Base-by-base conservation (phyloP, 2,113 vertebrate species). In the Nycticryphes semicollaris region DNA sequence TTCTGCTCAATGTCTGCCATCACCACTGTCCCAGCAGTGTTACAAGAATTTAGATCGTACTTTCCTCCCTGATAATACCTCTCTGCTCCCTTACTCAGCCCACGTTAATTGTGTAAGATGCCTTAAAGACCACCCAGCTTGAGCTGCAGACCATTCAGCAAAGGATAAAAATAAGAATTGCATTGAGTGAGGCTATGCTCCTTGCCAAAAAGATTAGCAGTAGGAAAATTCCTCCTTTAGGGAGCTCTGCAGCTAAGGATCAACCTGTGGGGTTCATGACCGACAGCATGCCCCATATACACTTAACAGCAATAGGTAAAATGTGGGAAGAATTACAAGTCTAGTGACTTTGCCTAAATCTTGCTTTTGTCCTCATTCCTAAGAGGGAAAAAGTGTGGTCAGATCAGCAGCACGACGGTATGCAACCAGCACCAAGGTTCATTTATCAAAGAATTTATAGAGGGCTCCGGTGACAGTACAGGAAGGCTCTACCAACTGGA, bases 111-210 rank as follows among this genome's bases (percentile, higher is more conserved):
- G 37, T 54, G 69, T 33, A 41, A 0, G 0, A 30, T 0, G 0
- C 47, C 78, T 51, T 67, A 70, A 31, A 63, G 91, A 97, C 96
- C 96, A 97, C 96, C 93, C 94, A 95, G 91, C 51, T 45, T 0
- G 87, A 77, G 59, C 87, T 67, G 87, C 77, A 37, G 60, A 94
- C 72, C 54, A 1, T 70, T 72, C 84, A 21, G 81, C 0, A 0
- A 75, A 28, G 59, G 89, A 93, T 91, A 88, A 87, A 93, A 97
- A 93, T 87, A 97, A 94, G 94, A 95, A 80, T 31, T 68, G 87
- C 51, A 12, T 22, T 5, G 16, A 93, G 60, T 0, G 2, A 85
- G 81, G 70, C 89, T 9, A 14, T 1, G 7, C 11, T 89, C 47
- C 75, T 63, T 35, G 67, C 91, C 96, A 94, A 83, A 48, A 70